Base-by-base conservation (phyloP, 2,113 vertebrate genomes). In the Shinisaurus crocodilurus region DNA sequence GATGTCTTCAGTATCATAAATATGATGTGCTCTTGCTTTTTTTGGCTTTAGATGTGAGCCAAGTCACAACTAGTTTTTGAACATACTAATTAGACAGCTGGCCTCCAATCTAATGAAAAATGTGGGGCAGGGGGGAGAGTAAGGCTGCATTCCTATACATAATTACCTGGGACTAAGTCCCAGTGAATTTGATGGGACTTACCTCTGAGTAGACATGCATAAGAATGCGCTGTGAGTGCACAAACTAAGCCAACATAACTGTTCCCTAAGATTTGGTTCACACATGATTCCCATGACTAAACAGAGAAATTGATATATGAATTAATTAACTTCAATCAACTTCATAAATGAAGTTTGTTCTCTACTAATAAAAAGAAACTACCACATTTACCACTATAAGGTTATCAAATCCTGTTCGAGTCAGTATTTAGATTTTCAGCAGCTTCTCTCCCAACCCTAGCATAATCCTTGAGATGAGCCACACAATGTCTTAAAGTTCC, bases 1-100 rank as follows among this genome's bases (percentile, higher is more conserved):
- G 1, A n/a, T 6, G 70, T 1, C 57, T 72, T 86, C 6, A 2
- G 27, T 91, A 82, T 85, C 1, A 23, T 27, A 12, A 20, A 79
- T 43, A 1, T 72, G 0, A 43, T 88, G 69, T 48, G 60, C 32
- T 69, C 20, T 85, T 6, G 1, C n/a, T 7, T 88, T 85, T 80
- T 90, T 77, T 34, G 50, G 69, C 86, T 95, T 93, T 3, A 76
- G n/a, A 77, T 32, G 8, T 88, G 86, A 72, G 45, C 87, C 87
- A 37, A 88, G 9, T 69, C 16, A 0, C 15, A 92, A 82, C 6
- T 34, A 0, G 57, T 37, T 85, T 40, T 0, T 1, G 1, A 83
- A 48, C 5, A 25, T 0, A 20, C 40, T 67, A 50, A 48, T 54
- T 40, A 85, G 86, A 93, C 88, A 67, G 29, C 63, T 85, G 92